Evolutionary conservation across 2,888 invertebrate species (phyloP), one percentile per base, ranked within the genome.

Genomic region (Pecten maximus): DNA sequence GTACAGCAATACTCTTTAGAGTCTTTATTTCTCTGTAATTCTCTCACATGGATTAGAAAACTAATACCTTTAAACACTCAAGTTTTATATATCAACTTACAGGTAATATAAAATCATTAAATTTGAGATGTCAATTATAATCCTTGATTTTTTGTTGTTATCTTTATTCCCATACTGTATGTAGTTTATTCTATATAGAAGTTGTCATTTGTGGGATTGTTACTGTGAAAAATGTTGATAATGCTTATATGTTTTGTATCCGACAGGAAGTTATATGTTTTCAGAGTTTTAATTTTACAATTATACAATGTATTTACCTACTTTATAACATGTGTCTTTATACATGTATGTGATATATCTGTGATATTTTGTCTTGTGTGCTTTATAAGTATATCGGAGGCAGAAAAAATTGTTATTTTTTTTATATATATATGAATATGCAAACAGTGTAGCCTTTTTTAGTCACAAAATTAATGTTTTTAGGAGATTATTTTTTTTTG

Each of bases 261-360:
- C 10, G 0, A 44, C 44, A 44, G 23, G 60, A 60, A 23, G 23
- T 60, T 23, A 60, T 35, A 28, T 74, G 28, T 74, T 74, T 28
- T 23, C 28, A 74, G 74, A 74, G 74, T 74, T 74, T 35, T 74
- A 74, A 74, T 28, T 74, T 74, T 74, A 74, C 74, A 74, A 74
- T 12, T 35, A 74, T 35, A 44, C 6, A 44, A 44, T 44, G 44
- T 44, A 74, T 74, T 74, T 74, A 74, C 74, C 10, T 74, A 35
- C 10, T 60, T 23, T 4, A 16, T 23, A 60, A 60, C 23, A n/a
- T n/a, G 6, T n/a, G n/a, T 23, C 60, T 60, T n/a, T 60, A 16
- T 35, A 74, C 8, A 74, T 74, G 35, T 60, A 16, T 28, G n/a
- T 28, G 4, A 28, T 74, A 74, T 74, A 28, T 35, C 1, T 35